Conservation (phyloP, 2,113 vertebrate genomes). For the Morphnarchus princeps region DNA sequence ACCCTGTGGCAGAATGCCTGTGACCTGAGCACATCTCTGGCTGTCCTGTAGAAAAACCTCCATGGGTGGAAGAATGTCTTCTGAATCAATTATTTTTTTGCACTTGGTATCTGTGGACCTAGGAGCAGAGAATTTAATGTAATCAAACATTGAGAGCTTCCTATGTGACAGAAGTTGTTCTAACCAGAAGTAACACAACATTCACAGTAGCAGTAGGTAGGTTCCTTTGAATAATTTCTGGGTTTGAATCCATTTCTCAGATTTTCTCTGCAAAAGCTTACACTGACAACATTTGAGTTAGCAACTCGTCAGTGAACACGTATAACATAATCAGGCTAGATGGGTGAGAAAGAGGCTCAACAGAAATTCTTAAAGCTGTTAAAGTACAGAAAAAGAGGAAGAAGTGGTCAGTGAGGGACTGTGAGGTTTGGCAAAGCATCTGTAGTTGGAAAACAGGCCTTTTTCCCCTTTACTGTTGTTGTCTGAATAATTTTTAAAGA, state of each 20-base stretch:
- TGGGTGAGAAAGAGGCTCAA: constrained; percentile 25
- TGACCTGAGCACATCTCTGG: neutral
- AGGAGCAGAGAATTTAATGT: neutral
- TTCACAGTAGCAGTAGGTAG: neutral
- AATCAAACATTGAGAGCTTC: neutral
- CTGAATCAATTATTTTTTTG: neutral
- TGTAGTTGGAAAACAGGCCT: neutral
- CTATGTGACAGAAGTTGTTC: neutral
- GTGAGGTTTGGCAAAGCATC: constrained; percentile 60
- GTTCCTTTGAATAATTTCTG: neutral
- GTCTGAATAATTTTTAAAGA: neutral
- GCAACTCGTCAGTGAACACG: neutral
- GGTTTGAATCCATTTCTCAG: neutral
- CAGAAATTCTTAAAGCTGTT: constrained; percentile 57
- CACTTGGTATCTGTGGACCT: neutral
- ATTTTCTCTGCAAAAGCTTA: neutral
- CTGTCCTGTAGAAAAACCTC: neutral
- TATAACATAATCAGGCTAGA: neutral
- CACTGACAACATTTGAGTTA: neutral
- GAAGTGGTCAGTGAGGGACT: constrained; percentile 50
- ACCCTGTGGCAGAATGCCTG: neutral
- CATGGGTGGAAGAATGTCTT: neutral
- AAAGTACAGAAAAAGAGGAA: neutral
- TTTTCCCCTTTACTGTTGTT: constrained; percentile 6
- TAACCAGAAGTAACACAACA: neutral